Conservation (phyloP, 2,797 vertebrate species). For the Clarias fuscus region DNA sequence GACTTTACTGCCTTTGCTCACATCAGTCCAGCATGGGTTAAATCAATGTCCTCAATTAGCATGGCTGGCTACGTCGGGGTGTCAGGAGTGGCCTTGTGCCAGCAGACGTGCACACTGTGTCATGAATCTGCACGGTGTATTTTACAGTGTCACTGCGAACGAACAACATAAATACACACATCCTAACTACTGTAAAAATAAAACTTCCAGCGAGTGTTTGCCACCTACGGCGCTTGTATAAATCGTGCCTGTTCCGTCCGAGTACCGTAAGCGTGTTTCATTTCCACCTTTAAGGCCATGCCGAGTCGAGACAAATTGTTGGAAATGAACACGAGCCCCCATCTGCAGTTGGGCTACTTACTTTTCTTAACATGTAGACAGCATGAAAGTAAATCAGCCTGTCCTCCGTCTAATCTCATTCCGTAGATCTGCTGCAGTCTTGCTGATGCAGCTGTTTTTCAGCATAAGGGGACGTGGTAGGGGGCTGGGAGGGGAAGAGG, state of each 20-base stretch:
- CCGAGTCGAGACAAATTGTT: conserved; percentile 24
- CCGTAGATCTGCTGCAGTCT: conserved; percentile 55
- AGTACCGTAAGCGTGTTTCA: not conserved
- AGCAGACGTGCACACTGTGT: conserved; percentile 27
- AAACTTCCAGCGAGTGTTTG: conserved; percentile 4
- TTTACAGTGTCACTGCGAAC: conserved; percentile 12
- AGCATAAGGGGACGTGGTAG: conserved; percentile 49
- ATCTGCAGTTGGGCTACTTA: not conserved
- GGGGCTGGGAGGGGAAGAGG: conserved; percentile 52
- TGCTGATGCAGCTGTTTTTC: conserved; percentile 73
- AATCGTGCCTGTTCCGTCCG: conserved; percentile 16
- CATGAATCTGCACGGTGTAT: conserved; percentile 21
- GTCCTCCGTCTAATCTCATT: conserved; percentile 65
- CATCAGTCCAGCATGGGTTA: conserved; percentile 40
- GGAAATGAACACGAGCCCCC: conserved; percentile 41
- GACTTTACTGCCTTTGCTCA: conserved; percentile 31
- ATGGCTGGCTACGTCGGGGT: conserved; percentile 27
- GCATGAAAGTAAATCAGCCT: conserved; percentile 67
- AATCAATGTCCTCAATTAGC: conserved; percentile 37
- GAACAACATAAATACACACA: conserved; percentile 10
- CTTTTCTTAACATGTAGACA: conserved; percentile 53
- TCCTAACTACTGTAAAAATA: not conserved
- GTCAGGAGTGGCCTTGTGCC: conserved; percentile 40
- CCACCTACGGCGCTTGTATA: conserved; percentile 30
- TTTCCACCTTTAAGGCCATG: conserved; percentile 12